Conservation (phyloP, 2,888 invertebrate genomes). For the Lasius fuliginosus region DNA sequence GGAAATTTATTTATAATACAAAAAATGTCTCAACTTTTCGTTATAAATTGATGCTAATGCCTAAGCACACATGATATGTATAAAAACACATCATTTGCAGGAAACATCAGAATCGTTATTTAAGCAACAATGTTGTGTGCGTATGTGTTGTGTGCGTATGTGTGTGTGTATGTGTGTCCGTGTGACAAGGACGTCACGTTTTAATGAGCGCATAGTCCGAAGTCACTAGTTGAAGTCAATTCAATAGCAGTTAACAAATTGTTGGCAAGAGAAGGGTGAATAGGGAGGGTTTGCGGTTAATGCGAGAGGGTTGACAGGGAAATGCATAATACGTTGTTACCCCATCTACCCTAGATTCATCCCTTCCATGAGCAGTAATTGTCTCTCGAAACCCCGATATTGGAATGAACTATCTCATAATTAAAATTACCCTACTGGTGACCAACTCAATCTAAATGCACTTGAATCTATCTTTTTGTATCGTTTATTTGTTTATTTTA, state of each 20-base stretch:
- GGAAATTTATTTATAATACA: too few relatives aligned
- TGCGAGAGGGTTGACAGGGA: slow-evolving; percentile 78
- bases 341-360: slow-evolving; percentile 79
- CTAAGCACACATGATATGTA: too few relatives aligned
- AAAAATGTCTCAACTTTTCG: too few relatives aligned
- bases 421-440: slow-evolving; percentile 80
- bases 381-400: slow-evolving; percentile 70
- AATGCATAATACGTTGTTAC: slow-evolving; percentile 85
- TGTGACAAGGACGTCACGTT: slow-evolving; percentile 26
- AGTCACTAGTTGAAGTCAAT: slow-evolving; percentile 76
- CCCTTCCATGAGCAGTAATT: slow-evolving; percentile 74
- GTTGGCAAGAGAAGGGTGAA: slow-evolving; percentile 75
- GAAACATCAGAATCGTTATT: slow-evolving; percentile 14
- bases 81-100: not conserved
- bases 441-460: slow-evolving; percentile 2
- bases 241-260: slow-evolving; percentile 85
- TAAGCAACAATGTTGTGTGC: slow-evolving; percentile 11
- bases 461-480: not conserved
- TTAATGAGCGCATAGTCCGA: slow-evolving; percentile 63
- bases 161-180: not conserved
- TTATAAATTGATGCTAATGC: too few relatives aligned
- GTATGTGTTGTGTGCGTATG: too few relatives aligned
- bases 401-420: slow-evolving; percentile 79
- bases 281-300: slow-evolving; percentile 83
- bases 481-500: slow-evolving; percentile 4